These are phyloP conservation scores for Andricus curvator DNA, from an alignment of 2,888 invertebrate genomes.

Conservation along the genomic window DNA sequence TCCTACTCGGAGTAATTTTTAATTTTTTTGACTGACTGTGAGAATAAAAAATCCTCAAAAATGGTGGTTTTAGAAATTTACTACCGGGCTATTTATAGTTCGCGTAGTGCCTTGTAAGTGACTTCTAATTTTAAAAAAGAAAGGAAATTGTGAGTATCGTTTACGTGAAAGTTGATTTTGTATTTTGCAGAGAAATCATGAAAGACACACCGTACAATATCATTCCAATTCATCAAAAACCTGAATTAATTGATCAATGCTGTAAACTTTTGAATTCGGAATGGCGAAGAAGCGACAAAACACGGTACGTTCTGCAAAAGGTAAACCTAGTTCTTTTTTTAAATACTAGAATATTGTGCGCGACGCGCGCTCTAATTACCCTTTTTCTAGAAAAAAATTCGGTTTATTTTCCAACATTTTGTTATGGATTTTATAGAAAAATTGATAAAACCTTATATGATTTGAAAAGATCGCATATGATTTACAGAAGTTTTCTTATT, in stretches of 20 bases:
- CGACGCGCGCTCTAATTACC: no score
- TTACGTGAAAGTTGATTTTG: not conserved
- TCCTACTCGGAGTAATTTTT: not conserved
- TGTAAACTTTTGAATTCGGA: slow-evolving; percentile 90
- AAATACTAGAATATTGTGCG: no score
- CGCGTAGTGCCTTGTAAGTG: slow-evolving; percentile 20
- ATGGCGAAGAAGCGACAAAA: slow-evolving; percentile 91
- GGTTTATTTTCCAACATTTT: no score
- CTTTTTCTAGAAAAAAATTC: no score
- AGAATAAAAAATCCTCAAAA: not conserved
- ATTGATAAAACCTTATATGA: no score
- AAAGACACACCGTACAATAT: slow-evolving; percentile 76
- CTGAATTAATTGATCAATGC: slow-evolving; percentile 85
- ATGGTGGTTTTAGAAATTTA: slow-evolving; percentile 38
- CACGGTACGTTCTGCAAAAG: slow-evolving; percentile 79
- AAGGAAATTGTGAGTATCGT: not conserved
- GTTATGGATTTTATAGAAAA: no score
- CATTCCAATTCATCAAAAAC: slow-evolving; percentile 86
- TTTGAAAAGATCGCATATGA: no score
- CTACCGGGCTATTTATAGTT: slow-evolving; percentile 31
- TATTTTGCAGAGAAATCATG: slow-evolving; percentile 64
- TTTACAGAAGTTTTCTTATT: no score
- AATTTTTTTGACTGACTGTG: not conserved
- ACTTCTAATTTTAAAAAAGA: not conserved
- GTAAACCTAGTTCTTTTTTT: not conserved